Evolutionary conservation across 2,797 vertebrate genomes (phyloP).

Genomic region (Enteromius afrohamiltoni): DNA sequence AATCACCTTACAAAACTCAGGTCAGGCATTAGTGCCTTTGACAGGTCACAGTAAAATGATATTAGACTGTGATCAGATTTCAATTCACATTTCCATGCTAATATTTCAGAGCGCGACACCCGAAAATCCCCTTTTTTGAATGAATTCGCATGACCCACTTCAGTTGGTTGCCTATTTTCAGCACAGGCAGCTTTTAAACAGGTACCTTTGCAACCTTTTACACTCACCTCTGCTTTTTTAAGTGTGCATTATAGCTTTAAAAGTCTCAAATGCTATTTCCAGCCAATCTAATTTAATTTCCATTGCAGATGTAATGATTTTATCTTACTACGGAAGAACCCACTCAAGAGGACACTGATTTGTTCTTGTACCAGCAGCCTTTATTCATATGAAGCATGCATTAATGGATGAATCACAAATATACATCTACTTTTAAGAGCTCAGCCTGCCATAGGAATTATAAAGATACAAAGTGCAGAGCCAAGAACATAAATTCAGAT

Average conservation of each 20-base stretch:
- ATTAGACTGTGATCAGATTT: constrained; percentile 20
- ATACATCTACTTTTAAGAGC: constrained; percentile 48
- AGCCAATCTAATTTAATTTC: neutral
- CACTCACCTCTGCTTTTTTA: neutral
- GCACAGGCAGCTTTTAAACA: neutral
- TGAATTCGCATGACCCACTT: constrained; percentile 12
- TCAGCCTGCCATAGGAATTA: constrained; percentile 40
- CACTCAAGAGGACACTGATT: constrained; percentile 13
- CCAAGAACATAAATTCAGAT: constrained; percentile 51
- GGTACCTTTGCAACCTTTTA: neutral
- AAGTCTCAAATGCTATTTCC: neutral
- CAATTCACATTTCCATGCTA: neutral
- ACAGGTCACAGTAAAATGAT: constrained; percentile 18
- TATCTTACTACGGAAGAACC: constrained; percentile 9
- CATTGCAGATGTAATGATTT: constrained; percentile 4
- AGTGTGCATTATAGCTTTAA: neutral
- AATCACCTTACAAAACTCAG: constrained; percentile 7
- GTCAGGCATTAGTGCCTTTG: constrained; percentile 19
- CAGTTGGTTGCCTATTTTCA: neutral
- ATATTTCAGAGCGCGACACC: neutral
- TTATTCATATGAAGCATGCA: constrained; percentile 59
- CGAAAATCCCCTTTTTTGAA: constrained; percentile 28
- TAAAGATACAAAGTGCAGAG: constrained; percentile 41
- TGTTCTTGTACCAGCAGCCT: constrained; percentile 46
- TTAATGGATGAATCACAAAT: constrained; percentile 54